These are phyloP conservation scores for Drosophila nasuta DNA, from an alignment of 1,140 invertebrate species.

Conservation along the genomic window DNA sequence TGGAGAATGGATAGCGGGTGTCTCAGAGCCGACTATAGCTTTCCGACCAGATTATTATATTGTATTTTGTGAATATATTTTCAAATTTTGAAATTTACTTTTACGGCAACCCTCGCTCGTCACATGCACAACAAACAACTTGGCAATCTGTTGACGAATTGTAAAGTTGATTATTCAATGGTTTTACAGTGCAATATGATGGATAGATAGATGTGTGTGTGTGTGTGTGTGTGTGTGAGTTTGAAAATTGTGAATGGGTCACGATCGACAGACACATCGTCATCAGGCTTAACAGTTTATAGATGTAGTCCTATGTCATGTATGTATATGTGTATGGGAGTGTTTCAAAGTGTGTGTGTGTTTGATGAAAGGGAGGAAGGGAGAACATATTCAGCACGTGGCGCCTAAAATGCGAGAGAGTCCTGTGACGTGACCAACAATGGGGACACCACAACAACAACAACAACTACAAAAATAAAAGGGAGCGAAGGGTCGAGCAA, in stretches of 20 bases:
- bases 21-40: too few species aligned
- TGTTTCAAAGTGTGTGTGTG: conserved; percentile 1
- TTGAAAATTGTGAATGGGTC: conserved; percentile 21
- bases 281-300: background rate
- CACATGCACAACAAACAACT: background rate
- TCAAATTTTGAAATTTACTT: background rate
- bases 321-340: background rate
- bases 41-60: too few species aligned
- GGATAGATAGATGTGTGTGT: conserved; percentile 1
- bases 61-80: too few species aligned
- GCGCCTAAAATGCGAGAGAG: conserved; percentile 15
- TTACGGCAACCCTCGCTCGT: background rate
- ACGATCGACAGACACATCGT: conserved; percentile 30
- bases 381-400: conserved; percentile 17
- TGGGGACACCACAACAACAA: background rate
- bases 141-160: conserved; percentile 20
- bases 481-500: too few species aligned
- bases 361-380: background rate
- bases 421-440: conserved; percentile 32
- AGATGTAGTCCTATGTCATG: background rate
- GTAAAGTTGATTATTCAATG: conserved; percentile 21
- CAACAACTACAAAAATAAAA: too few species aligned
- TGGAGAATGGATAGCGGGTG: too few species aligned
- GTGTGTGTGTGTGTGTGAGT: background rate
- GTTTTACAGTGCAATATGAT: conserved; percentile 26